Percentiles rank a stretch among this genome's conserved stretches.
Evolutionary conservation across 2,888 invertebrate species (phyloP).

Genomic region (Sesamia inferens): DNA sequence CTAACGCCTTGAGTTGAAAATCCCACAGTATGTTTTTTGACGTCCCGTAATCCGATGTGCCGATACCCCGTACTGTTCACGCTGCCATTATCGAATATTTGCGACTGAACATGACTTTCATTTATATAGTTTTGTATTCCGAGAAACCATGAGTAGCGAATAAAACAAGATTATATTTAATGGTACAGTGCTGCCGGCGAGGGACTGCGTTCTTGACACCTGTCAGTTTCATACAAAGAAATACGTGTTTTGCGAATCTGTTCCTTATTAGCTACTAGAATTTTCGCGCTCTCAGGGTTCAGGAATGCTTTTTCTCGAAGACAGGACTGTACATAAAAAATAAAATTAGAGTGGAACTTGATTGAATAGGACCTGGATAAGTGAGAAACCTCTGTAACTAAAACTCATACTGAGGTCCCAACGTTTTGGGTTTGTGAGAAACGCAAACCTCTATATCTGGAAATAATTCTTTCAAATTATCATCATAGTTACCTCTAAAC

Average conservation of each 20-base stretch:
- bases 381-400: too few relatives aligned
- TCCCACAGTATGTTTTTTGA: background rate
- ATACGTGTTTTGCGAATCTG: background rate
- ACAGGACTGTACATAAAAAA: background rate
- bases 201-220: background rate
- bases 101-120: background rate
- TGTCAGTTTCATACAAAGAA: background rate
- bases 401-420: too few relatives aligned
- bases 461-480: too few relatives aligned
- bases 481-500: too few relatives aligned
- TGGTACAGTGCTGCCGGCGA: background rate
- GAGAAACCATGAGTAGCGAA: background rate
- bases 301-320: background rate
- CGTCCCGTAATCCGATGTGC: background rate
- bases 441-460: too few relatives aligned
- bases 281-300: background rate
- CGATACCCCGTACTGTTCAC: background rate
- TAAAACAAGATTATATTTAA: background rate
- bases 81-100: slow-evolving; percentile 26
- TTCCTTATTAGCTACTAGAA: background rate
- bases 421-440: too few relatives aligned
- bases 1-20: background rate
- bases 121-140: slow-evolving; percentile 6
- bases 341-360: background rate
- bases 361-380: too few relatives aligned